A percentile compares a stretch with the other conserved stretches of the same genome.
These are phyloP conservation scores for Erpornis zantholeuca DNA, from an alignment of 2,113 vertebrate genomes.

Conservation along the genomic window DNA sequence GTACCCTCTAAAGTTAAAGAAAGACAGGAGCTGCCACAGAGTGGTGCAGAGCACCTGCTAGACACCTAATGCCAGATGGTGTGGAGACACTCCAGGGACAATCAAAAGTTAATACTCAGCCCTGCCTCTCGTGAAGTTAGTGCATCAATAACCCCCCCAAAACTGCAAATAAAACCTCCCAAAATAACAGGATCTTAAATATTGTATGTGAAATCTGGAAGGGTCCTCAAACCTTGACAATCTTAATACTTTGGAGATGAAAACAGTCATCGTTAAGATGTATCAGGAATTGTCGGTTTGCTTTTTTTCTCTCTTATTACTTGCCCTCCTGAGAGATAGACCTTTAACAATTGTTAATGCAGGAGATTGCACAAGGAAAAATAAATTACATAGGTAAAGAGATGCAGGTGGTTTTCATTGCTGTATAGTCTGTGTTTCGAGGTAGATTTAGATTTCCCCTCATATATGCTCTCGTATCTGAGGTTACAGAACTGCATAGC, in stretches of 20 bases:
- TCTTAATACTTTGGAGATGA: not conserved
- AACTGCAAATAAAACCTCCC: not conserved
- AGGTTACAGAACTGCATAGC: not conserved
- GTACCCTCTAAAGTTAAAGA: not conserved
- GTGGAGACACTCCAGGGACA: not conserved
- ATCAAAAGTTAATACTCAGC: not conserved
- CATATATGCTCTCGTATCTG: not conserved
- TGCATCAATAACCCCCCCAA: fast-evolving
- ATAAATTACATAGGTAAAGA: not conserved
- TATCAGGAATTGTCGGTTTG: fast-evolving
- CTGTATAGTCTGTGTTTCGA: not conserved
- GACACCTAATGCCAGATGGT: not conserved
- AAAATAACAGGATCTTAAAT: not conserved
- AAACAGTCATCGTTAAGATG: not conserved
- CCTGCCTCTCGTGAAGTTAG: not conserved
- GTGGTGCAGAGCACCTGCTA: not conserved
- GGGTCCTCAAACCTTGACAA: not conserved
- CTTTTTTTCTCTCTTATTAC: not conserved
- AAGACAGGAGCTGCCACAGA: not conserved
- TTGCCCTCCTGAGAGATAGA: not conserved
- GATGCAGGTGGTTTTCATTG: not conserved
- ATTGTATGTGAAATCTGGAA: not conserved
- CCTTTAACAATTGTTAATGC: not conserved
- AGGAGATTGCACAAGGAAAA: not conserved
- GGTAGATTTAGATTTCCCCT: not conserved